Evolutionary conservation across 2,797 vertebrate species (phyloP), one percentile per base, ranked within the genome.

Genomic region (Poecilia wingei): DNA sequence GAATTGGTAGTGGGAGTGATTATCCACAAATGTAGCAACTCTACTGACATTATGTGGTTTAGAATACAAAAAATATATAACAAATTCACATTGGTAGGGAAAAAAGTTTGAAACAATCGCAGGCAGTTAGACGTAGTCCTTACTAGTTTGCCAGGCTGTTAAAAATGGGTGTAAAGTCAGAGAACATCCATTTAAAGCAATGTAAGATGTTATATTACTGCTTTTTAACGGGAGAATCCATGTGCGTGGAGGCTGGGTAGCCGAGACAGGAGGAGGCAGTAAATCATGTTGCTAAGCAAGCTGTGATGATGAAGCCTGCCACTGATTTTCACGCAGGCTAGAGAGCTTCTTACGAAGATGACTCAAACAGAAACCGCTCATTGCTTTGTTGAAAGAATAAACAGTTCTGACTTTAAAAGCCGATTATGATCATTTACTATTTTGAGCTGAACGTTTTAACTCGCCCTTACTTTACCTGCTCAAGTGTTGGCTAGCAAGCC

Each of bases 141-240:
- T 43, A 79, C 76, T 49, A 76, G 80, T 90, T 92, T 82, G 86
- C 61, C 76, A 86, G 87, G 72, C 78, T 87, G 79, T 86, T 90
- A 80, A 84, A 93, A 85, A 86, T 72, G 78, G 72, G 83, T 2
- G 79, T 79, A 73, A 84, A 81, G 75, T 79, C 77, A 81, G 75
- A 78, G 90, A 78, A 91, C 81, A 51, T 89, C 86, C 86, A 81
- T 92, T 94, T 87, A 93, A 80, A 82, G 86, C 78, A 22, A 84
- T 64, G 74, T 77, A 83, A 92, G 79, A 76, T 72, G 72, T 93
- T 94, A 93, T 85, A 91, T 82, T 76, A 87, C 79, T 85, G 84
- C 87, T 61, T 75, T 92, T 92, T 88, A 94, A 77, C 76, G 80
- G 85, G 64, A 77, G 51, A 80, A 79, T 72, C 83, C 88, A 86